Conservation (phyloP, 30 jellyfish, hydroid and myxozoan genomes). For the Aurelia coerulea region DNA sequence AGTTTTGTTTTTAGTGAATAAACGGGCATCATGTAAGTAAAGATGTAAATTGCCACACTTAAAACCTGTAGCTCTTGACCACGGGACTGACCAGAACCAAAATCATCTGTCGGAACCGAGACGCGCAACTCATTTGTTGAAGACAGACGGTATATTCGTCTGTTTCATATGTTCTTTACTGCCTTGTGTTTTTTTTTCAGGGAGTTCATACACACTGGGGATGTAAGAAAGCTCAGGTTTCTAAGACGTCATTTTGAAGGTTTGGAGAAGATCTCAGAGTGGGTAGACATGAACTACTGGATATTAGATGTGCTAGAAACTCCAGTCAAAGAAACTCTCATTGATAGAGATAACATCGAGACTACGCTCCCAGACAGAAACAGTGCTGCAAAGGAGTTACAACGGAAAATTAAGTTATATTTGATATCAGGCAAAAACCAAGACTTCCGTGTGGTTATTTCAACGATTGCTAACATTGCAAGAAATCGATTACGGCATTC, state of each 20-base stretch:
- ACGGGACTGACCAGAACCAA: no score
- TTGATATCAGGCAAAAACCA: slow-evolving; percentile 45
- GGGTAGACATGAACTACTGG: slow-evolving; percentile 65
- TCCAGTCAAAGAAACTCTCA: slow-evolving; percentile 36
- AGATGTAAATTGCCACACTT: no score
- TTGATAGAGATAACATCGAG: slow-evolving; percentile 44
- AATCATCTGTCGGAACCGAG: no score
- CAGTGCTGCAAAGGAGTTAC: slow-evolving; percentile 54
- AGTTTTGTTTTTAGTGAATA: no score
- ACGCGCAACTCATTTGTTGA: no score
- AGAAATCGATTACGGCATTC: slow-evolving; percentile 44
- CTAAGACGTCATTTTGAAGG: slow-evolving; percentile 68
- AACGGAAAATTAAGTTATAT: slow-evolving; percentile 25
- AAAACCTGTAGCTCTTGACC: no score
- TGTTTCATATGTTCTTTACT: no score
- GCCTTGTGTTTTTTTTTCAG: slow-evolving; percentile 9
- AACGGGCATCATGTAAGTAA: no score
- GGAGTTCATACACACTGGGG: slow-evolving; percentile 64
- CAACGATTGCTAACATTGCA: slow-evolving; percentile 39
- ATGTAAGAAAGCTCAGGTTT: slow-evolving; percentile 31
- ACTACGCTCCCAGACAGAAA: slow-evolving; percentile 27
- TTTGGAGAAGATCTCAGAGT: slow-evolving; percentile 45
- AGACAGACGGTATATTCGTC: no score
- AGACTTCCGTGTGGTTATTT: slow-evolving; percentile 48
- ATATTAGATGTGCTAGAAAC: slow-evolving; percentile 49